These are phyloP conservation scores for Sebastes flavidus DNA, from an alignment of 2,797 vertebrate species.

Conservation along the genomic window DNA sequence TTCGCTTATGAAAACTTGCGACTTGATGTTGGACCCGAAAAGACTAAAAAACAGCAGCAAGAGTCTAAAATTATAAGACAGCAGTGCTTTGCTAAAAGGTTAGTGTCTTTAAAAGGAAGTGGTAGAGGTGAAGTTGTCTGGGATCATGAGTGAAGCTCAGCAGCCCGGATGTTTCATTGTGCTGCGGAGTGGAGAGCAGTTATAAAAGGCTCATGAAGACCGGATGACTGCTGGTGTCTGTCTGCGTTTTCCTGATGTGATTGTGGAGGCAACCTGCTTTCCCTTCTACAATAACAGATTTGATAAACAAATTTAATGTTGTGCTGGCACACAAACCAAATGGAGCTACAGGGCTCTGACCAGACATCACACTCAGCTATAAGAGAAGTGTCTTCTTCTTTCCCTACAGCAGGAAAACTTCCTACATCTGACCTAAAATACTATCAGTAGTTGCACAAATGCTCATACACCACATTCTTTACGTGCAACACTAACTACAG, in stretches of 20 bases:
- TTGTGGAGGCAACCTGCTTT: conserved; percentile 9
- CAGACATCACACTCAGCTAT: background rate
- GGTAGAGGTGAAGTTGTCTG: background rate
- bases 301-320: conserved; percentile 37
- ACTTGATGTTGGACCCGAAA: background rate
- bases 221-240: conserved; percentile 1
- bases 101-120: background rate
- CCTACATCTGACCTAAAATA: background rate
- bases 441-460: background rate
- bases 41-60: background rate
- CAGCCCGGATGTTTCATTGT: background rate
- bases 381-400: background rate
- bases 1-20: background rate
- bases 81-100: background rate
- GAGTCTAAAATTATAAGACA: background rate
- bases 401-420: background rate
- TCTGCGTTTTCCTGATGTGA: background rate
- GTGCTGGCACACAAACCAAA: background rate
- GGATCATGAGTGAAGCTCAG: background rate
- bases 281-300: conserved; percentile 17
- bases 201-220: background rate
- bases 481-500: background rate
- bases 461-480: background rate
- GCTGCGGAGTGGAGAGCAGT: background rate
- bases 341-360: background rate